A percentile compares a stretch with the other conserved stretches of the same genome.
phyloP scores from a whole-genome alignment of 2,113 vertebrate genomes.

The Apeltes quadracus region DNA sequence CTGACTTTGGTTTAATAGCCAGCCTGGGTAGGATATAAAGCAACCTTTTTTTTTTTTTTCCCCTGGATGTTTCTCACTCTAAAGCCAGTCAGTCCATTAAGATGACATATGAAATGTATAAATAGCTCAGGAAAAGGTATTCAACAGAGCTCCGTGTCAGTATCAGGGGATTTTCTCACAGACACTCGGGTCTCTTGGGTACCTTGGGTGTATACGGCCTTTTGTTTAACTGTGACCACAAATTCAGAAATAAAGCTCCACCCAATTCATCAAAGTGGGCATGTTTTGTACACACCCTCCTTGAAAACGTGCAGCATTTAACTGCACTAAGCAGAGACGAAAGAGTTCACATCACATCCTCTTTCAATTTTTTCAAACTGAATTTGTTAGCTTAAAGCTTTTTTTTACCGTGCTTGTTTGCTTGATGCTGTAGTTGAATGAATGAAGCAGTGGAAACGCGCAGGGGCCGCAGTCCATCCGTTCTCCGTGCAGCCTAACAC shows the following conservation, averaged over 20 bases:
- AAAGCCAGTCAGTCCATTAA: conserved; percentile 49
- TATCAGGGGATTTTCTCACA: conserved; percentile 14
- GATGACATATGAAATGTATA: conserved; percentile 65
- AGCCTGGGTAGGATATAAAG: conserved; percentile 62
- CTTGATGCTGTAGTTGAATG: conserved; percentile 26
- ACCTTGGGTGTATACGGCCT: conserved; percentile 11
- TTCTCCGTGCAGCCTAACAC: conserved; percentile 59
- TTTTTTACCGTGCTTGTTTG: conserved; percentile 7
- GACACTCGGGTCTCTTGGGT: conserved; percentile 2
- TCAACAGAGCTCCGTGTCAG: conserved; percentile 12
- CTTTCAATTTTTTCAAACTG: conserved; percentile 5
- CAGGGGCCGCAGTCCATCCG: conserved; percentile 51
- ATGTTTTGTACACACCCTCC: conserved; percentile 35
- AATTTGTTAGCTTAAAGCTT: conserved; percentile 9
- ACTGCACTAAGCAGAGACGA: not conserved
- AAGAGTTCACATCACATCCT: not conserved
- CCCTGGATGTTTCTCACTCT: conserved; percentile 57
- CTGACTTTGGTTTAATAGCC: conserved; percentile 73
- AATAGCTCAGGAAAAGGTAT: conserved; percentile 46
- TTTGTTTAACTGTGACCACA: conserved; percentile 43
- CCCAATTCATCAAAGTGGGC: conserved; percentile 43
- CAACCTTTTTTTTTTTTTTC: conserved; percentile 71
- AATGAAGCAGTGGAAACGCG: conserved; percentile 33
- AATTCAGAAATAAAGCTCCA: conserved; percentile 27
- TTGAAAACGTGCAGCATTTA: conserved; percentile 11